Evolutionary conservation across 2,888 invertebrate genomes (phyloP).

Genomic region (Atethmia centrago): DNA sequence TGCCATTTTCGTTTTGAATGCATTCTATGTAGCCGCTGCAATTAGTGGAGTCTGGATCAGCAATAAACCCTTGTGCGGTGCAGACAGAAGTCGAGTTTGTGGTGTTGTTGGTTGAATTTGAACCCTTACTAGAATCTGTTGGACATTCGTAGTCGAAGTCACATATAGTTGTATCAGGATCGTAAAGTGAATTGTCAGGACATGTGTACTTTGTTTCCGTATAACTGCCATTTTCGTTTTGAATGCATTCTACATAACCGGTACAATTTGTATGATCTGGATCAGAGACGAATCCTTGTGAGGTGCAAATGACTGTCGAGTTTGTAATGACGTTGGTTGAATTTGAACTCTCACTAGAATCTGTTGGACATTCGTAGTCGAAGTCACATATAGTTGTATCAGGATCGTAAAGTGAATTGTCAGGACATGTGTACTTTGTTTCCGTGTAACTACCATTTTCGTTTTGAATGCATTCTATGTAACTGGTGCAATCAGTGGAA

Average conservation of each 20-base stretch:
- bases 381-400: conserved; percentile 54
- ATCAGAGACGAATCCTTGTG: conserved; percentile 38
- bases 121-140: neutral
- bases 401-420: conserved; percentile 41
- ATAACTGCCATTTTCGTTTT: conserved; percentile 30
- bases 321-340: conserved; percentile 19
- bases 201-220: conserved; percentile 38
- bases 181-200: conserved; percentile 38
- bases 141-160: conserved; percentile 50
- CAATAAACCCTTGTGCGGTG: conserved; percentile 35
- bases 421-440: conserved; percentile 43
- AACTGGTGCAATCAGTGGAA: conserved; percentile 35
- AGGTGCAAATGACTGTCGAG: conserved; percentile 33
- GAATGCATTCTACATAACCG: conserved; percentile 44
- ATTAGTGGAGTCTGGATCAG: conserved; percentile 29
- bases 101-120: conserved; percentile 6
- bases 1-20: conserved; percentile 23
- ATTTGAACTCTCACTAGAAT: neutral
- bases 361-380: conserved; percentile 43
- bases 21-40: conserved; percentile 50
- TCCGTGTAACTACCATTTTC: conserved; percentile 33
- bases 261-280: conserved; percentile 35
- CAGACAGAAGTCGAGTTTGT: conserved; percentile 27
- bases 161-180: conserved; percentile 57
- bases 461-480: conserved; percentile 45